Evolutionary conservation across 2,113 vertebrate species (phyloP), one percentile per base, ranked within the genome.

Genomic region (Spermophilus dauricus): DNA sequence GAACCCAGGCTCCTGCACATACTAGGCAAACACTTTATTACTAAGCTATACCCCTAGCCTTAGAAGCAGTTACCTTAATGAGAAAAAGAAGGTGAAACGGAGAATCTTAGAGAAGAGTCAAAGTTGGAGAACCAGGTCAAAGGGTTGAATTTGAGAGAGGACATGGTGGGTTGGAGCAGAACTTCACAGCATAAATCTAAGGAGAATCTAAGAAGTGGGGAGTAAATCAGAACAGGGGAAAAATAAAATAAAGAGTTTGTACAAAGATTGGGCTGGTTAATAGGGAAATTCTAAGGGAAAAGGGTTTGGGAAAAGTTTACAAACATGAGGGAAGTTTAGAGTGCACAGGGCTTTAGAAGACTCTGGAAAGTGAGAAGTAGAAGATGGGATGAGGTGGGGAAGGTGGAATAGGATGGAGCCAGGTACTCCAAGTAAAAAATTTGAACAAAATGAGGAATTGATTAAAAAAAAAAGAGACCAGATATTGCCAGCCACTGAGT

Each of bases 381-480:
- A 65, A 56, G 39, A 34, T 39, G 32, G 28, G 37, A 8, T 67
- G 28, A 56, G 24, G 39, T n/a, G 39, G 30, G 39, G 42, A 39
- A 16, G 26, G 32, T 26, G 22, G 10, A 24, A 13, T 4, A n/a
- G 22, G 39, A 45, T 34, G 56, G 70, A 91, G 6, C 58, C 37
- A 85, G 67, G 53, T 56, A n/a, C 28, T 91, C 61, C 42, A 39
- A 22, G 48, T 58, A 22, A 82, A 91, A 70, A 76, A 1, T 81
- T 56, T 72, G 39, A 82, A 69, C 75, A 86, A 86, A 95, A 92
- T 65, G 58, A 92, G n/a, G n/a, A 92, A 80, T 1, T 45, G 58
- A 86, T 56, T 22, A 51, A 81, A 67, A 91, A 82, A 81, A 67
- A 91, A 77, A 45, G 8, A 45, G 45, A 45, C 45, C 42, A 45